Percentiles rank a stretch among this genome's conserved stretches.
Evolutionary conservation across 2,113 vertebrate species (phyloP).

Genomic region (Ariopsis seemanni): DNA sequence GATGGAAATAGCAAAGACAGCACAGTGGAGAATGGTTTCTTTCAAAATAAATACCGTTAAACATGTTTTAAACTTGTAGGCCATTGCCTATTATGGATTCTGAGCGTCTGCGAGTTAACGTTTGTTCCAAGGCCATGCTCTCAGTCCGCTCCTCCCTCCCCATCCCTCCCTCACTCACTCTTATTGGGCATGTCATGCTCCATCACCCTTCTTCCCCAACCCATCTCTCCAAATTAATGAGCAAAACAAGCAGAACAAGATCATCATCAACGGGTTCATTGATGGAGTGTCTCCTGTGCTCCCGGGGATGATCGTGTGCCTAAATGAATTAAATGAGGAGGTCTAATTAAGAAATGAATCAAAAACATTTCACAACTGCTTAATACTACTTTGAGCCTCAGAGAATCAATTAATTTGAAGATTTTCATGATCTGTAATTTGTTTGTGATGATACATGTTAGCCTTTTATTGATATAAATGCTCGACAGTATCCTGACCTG

Average conservation of each 20-base stretch:
- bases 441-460: neutral
- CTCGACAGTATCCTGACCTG: neutral
- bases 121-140: neutral
- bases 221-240: slow-evolving; percentile 67
- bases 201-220: slow-evolving; percentile 62
- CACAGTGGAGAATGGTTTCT: neutral
- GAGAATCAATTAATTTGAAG: neutral
- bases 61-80: neutral
- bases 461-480: neutral
- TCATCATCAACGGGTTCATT: slow-evolving; percentile 66
- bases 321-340: slow-evolving; percentile 59
- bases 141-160: slow-evolving; percentile 4
- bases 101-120: neutral
- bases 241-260: slow-evolving; percentile 68
- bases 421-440: neutral
- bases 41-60: neutral
- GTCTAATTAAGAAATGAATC: slow-evolving; percentile 61
- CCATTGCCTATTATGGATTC: neutral
- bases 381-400: neutral
- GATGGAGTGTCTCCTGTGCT: slow-evolving; percentile 53
- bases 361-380: slow-evolving; percentile 48
- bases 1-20: neutral
- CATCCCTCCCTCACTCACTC: slow-evolving; percentile 39
- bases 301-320: slow-evolving; percentile 51
- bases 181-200: slow-evolving; percentile 63